phyloP scores from a whole-genome alignment of 2,113 vertebrate species.

The Coturnix japonica region DNA sequence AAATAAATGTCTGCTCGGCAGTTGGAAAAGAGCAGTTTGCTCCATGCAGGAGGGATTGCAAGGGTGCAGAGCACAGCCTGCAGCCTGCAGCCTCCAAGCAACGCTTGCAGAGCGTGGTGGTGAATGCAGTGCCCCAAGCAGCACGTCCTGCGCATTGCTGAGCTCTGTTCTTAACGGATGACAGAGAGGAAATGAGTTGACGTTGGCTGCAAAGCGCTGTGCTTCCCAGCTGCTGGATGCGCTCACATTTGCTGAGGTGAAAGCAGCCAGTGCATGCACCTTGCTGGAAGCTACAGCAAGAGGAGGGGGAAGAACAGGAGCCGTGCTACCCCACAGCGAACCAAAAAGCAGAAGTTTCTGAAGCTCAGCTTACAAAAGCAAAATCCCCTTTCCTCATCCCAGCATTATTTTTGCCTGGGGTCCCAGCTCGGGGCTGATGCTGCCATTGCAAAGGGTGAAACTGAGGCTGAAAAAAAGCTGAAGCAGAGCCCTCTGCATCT shows the following conservation, averaged over 20 bases:
- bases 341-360: slow-evolving; percentile 47
- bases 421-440: neutral
- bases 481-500: neutral
- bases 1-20: neutral
- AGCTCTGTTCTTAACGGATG: neutral
- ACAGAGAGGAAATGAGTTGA: neutral
- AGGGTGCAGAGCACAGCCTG: neutral
- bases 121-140: rapidly evolving
- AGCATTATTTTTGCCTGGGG: neutral
- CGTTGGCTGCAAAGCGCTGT: neutral
- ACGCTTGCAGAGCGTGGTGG: rapidly evolving
- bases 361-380: neutral
- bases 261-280: neutral
- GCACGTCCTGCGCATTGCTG: rapidly evolving
- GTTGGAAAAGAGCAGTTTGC: neutral
- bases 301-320: neutral
- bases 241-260: neutral
- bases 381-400: slow-evolving; percentile 35
- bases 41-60: neutral
- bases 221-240: neutral
- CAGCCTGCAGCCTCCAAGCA: neutral
- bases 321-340: neutral
- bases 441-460: slow-evolving; percentile 27
- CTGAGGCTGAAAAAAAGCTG: neutral
- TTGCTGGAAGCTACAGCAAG: neutral